Conservation (phyloP, 2,888 invertebrate genomes). For the Hirtodrosophila confusa region DNA sequence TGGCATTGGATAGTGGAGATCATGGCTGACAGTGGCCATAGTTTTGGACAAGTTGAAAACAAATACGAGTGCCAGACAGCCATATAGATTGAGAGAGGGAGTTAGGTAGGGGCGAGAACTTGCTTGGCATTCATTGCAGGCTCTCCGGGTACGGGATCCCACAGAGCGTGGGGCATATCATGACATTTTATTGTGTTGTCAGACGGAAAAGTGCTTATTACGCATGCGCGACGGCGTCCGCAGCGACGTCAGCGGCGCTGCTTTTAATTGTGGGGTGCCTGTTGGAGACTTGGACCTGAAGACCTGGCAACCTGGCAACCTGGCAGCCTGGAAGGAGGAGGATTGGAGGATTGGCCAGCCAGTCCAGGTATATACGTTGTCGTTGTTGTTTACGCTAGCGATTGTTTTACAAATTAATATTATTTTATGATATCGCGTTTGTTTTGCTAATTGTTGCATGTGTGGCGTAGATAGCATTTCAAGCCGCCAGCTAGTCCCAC, state of each 20-base stretch:
- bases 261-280: slow-evolving; percentile 73
- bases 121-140: slow-evolving; percentile 31
- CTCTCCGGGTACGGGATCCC: slow-evolving; percentile 49
- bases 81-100: not conserved
- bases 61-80: slow-evolving; percentile 43
- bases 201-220: slow-evolving; percentile 83
- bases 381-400: slow-evolving; percentile 76
- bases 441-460: slow-evolving; percentile 80
- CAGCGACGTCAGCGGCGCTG: slow-evolving; percentile 46
- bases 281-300: slow-evolving; percentile 5
- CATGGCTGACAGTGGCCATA: slow-evolving; percentile 61
- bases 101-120: not conserved
- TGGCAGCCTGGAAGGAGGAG: not conserved
- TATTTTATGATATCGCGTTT: slow-evolving; percentile 81
- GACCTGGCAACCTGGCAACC: not conserved
- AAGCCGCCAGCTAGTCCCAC: slow-evolving; percentile 40
- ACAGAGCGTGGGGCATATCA: slow-evolving; percentile 82
- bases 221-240: slow-evolving; percentile 79
- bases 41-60: slow-evolving; percentile 69
- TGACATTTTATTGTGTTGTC: slow-evolving; percentile 84
- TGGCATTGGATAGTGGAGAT: slow-evolving; percentile 1
- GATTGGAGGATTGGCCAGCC: slow-evolving; percentile 35
- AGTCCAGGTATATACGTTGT: slow-evolving; percentile 35
- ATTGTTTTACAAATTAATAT: slow-evolving; percentile 80
- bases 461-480: slow-evolving; percentile 80